Conservation (phyloP, 2,888 invertebrate species). For the Nematopogon swammerdamellus region DNA sequence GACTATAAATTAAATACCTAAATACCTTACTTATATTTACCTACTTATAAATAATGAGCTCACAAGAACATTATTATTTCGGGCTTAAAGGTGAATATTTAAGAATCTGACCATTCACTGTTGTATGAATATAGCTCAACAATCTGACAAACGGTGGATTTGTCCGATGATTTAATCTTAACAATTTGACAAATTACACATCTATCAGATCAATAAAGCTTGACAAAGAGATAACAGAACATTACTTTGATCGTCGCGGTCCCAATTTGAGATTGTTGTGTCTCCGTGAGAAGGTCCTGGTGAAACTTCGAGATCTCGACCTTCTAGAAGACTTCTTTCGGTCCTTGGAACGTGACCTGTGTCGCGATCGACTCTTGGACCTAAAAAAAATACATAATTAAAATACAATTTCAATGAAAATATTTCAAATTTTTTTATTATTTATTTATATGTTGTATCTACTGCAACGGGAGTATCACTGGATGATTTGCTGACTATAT, state of each 20-base stretch:
- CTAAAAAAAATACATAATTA: not conserved
- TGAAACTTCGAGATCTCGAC: conserved; percentile 22
- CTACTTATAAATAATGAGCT: too few species aligned
- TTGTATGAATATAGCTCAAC: too few species aligned
- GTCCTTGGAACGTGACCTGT: conserved; percentile 18
- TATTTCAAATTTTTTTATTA: too few species aligned
- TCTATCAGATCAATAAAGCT: not conserved
- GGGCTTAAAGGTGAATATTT: not conserved
- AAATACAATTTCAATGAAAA: too few species aligned
- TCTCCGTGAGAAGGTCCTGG: conserved; percentile 11
- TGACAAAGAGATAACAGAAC: conserved; percentile 1
- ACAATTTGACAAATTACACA: not conserved
- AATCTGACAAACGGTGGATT: too few species aligned
- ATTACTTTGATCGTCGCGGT: not conserved
- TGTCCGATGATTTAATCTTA: too few species aligned
- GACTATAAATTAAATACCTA: conserved; percentile 5
- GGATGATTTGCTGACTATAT: too few species aligned
- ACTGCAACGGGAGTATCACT: too few species aligned
- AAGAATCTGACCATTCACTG: too few species aligned
- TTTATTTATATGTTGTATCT: too few species aligned
- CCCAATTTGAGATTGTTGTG: not conserved
- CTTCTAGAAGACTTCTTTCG: conserved; percentile 16
- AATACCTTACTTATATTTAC: not conserved
- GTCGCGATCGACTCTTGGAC: conserved; percentile 17
- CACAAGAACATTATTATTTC: too few species aligned